phyloP scores from a whole-genome alignment of 1,140 invertebrate species.

The Harpegnathos saltator region DNA sequence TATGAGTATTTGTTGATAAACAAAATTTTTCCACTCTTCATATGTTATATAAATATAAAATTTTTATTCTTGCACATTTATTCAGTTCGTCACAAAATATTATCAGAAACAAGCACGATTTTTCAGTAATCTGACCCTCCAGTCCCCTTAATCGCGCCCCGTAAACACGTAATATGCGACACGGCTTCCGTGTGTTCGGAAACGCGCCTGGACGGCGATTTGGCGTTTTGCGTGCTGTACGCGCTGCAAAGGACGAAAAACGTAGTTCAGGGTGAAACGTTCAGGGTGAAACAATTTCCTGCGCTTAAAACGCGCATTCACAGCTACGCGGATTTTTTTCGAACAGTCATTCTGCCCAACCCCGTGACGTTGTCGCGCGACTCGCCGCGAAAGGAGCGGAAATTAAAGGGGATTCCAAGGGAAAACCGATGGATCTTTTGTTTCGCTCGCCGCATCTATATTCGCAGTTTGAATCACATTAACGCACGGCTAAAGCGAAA shows the following conservation, averaged over 20 bases:
- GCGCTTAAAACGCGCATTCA: conserved; percentile 21
- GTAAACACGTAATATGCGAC: background rate
- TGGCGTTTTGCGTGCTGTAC: background rate
- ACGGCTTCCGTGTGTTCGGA: background rate
- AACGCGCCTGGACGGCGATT: background rate
- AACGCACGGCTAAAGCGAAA: conserved; percentile 10
- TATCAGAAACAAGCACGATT: too few relatives aligned
- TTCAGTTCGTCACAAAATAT: too few relatives aligned
- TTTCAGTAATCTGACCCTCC: too few relatives aligned
- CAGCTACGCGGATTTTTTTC: conserved; percentile 10
- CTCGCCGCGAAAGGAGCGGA: conserved; percentile 66
- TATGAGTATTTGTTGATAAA: too few relatives aligned
- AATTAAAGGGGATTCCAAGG: conserved; percentile 77
- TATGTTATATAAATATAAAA: too few relatives aligned
- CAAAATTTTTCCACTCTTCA: too few relatives aligned
- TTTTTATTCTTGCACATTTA: too few relatives aligned
- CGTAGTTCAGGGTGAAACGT: conserved; percentile 18
- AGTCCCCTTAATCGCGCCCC: background rate
- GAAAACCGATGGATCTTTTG: conserved; percentile 75
- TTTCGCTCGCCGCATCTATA: conserved; percentile 56
- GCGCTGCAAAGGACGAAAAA: background rate
- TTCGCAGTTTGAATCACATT: conserved; percentile 57
- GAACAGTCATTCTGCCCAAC: conserved; percentile 34
- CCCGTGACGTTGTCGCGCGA: background rate
- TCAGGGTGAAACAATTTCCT: conserved; percentile 31